These are phyloP conservation scores for Drosophila parthenogenetica DNA, from an alignment of 2,888 invertebrate species.

Conservation along the genomic window DNA sequence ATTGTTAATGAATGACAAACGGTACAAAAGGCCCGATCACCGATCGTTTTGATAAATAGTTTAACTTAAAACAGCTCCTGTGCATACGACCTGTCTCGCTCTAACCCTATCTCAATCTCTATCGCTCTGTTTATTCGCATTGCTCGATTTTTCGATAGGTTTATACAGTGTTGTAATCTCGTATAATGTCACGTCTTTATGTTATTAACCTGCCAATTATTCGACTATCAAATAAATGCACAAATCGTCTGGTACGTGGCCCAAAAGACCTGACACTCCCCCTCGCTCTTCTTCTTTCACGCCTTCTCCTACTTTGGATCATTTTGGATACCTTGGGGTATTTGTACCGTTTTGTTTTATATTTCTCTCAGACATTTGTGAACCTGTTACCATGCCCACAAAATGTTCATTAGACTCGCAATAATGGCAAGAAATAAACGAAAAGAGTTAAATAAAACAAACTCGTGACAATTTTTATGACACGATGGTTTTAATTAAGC, in stretches of 20 bases:
- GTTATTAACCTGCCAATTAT: constrained; percentile 73
- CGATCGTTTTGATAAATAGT: constrained; percentile 16
- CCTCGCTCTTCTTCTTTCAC: constrained; percentile 1
- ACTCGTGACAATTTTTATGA: constrained; percentile 67
- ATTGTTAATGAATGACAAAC: constrained; percentile 34
- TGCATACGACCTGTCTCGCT: neutral
- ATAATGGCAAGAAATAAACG: constrained; percentile 12
- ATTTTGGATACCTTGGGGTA: constrained; percentile 49
- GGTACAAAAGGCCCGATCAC: neutral
- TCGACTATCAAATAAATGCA: constrained; percentile 60
- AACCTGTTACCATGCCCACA: constrained; percentile 43
- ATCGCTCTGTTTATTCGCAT: constrained; percentile 2
- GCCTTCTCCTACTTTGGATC: neutral
- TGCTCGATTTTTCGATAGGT: constrained; percentile 43
- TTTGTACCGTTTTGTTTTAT: constrained; percentile 26
- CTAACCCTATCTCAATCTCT: neutral
- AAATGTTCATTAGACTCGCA: constrained; percentile 44
- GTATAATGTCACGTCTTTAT: constrained; percentile 58
- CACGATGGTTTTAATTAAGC: constrained; percentile 57
- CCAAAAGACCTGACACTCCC: constrained; percentile 16
- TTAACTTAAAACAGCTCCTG: constrained; percentile 17
- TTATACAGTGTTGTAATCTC: constrained; percentile 59
- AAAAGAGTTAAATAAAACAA: constrained; percentile 13
- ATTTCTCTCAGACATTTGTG: constrained; percentile 17
- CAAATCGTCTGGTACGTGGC: constrained; percentile 43